Evolutionary conservation across 1,140 invertebrate species (phyloP).

Genomic region (Papilio helenus): DNA sequence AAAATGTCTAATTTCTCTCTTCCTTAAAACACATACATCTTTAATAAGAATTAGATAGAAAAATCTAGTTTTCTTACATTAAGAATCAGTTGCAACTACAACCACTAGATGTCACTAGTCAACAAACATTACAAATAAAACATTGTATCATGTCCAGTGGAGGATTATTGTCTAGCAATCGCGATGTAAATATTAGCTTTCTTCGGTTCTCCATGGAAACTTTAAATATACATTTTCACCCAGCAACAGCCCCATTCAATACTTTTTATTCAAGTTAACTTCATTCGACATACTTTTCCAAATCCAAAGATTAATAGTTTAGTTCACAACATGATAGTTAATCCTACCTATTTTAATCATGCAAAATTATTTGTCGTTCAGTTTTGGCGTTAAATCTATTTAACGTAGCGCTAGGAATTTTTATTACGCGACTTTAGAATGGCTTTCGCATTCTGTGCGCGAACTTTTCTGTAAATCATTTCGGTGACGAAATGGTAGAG

Average conservation of each 20-base stretch:
- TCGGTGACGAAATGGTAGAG: background rate
- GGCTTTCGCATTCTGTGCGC: background rate
- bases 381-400: background rate
- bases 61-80: background rate
- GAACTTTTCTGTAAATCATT: background rate
- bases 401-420: background rate
- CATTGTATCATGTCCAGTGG: background rate
- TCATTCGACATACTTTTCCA: background rate
- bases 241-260: background rate
- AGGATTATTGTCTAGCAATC: background rate
- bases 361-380: slow-evolving; percentile 2
- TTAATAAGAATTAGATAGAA: background rate
- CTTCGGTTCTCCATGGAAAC: too few species aligned
- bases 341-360: background rate
- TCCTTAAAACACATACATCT: background rate
- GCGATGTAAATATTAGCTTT: background rate
- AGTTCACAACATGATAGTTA: background rate
- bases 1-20: background rate
- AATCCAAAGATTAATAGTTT: background rate
- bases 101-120: background rate
- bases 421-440: background rate
- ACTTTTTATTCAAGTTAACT: background rate
- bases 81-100: background rate
- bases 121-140: background rate
- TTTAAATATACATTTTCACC: background rate